Evolutionary conservation across 1,140 invertebrate species (phyloP).

Genomic region (Leptinotarsa lineolata): DNA sequence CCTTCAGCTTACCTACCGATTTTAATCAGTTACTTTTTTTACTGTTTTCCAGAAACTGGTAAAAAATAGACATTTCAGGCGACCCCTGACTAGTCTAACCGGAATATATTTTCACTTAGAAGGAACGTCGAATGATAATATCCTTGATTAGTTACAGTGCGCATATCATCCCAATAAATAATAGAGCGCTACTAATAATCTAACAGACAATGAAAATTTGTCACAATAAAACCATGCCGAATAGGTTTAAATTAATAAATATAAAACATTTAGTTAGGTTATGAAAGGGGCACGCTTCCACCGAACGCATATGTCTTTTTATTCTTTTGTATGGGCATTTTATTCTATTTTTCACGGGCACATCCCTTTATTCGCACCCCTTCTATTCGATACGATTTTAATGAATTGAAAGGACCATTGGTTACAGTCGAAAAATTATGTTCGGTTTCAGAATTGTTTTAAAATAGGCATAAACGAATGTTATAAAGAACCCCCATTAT

Average conservation of each 20-base stretch:
- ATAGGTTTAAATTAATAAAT: constrained; percentile 20
- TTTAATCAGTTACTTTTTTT: too few relatives aligned
- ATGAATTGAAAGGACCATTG: constrained; percentile 21
- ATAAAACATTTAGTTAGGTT: constrained; percentile 5
- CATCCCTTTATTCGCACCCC: constrained; percentile 25
- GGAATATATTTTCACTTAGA: neutral
- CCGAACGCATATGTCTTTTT: constrained; percentile 18
- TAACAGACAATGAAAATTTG: constrained; percentile 2
- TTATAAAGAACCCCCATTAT: neutral
- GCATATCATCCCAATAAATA: constrained; percentile 13
- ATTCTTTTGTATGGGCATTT: constrained; percentile 22
- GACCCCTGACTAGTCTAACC: too few relatives aligned
- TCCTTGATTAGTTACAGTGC: neutral
- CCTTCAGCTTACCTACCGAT: too few relatives aligned
- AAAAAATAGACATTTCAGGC: too few relatives aligned
- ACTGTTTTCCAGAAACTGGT: too few relatives aligned
- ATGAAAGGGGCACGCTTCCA: constrained; percentile 1
- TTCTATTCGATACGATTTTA: constrained; percentile 27
- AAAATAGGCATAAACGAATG: constrained; percentile 4
- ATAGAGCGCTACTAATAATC: neutral
- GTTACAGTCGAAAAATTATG: constrained; percentile 24
- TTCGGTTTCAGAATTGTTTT: constrained; percentile 22
- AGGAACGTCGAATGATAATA: neutral
- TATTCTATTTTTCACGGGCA: constrained; percentile 25
- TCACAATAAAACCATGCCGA: constrained; percentile 2